phyloP scores from a whole-genome alignment of 2,797 vertebrate genomes.

The Leptodactylus fallax region DNA sequence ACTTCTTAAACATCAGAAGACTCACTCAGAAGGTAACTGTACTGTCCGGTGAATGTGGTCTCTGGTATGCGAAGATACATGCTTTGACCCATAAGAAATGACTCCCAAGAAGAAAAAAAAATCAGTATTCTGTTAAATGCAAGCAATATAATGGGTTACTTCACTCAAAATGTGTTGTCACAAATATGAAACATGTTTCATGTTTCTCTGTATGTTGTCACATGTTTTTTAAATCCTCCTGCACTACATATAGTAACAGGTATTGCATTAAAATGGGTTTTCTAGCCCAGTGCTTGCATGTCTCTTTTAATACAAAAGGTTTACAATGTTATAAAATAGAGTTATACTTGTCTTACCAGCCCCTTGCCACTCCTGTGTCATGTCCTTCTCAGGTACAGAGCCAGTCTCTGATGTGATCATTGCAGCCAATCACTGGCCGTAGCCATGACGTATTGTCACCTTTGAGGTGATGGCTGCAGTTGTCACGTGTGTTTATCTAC shows the following conservation, averaged over 20 bases:
- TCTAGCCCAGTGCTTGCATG: too few species aligned
- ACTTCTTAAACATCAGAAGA: slow-evolving; percentile 28
- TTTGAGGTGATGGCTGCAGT: too few species aligned
- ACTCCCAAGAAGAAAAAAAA: not conserved
- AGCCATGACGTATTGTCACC: too few species aligned
- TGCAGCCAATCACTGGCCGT: too few species aligned
- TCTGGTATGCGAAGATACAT: not conserved
- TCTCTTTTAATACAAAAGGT: too few species aligned
- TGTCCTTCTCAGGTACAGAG: too few species aligned
- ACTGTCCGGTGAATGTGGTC: not conserved
- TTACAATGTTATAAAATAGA: too few species aligned
- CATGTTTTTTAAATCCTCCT: not conserved
- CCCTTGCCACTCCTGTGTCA: too few species aligned
- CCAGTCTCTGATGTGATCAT: too few species aligned
- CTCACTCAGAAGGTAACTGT: slow-evolving; percentile 11
- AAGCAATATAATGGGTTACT: not conserved
- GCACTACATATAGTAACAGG: not conserved
- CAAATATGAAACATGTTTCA: not conserved
- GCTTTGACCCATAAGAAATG: not conserved
- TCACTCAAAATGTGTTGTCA: not conserved
- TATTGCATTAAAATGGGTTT: not conserved
- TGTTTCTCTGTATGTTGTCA: not conserved
- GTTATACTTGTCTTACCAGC: too few species aligned
- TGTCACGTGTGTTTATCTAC: too few species aligned
- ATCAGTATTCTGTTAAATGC: not conserved